phyloP scores from a whole-genome alignment of 1,140 invertebrate genomes.

The Polyergus mexicanus region DNA sequence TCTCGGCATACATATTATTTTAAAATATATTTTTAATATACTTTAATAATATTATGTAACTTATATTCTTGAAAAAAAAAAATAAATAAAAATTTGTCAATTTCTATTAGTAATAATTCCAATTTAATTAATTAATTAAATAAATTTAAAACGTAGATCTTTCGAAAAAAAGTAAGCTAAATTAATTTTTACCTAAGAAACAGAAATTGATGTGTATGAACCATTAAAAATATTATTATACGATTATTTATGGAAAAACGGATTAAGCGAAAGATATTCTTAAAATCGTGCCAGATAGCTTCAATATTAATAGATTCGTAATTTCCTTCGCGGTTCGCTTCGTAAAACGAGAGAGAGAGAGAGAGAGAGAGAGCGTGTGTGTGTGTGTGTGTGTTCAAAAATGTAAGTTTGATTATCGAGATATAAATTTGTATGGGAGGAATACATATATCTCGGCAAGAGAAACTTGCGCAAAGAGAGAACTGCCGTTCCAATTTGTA shows the following conservation, averaged over 20 bases:
- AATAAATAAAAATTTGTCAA: background rate
- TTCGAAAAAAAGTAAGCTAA: no score
- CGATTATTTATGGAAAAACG: background rate
- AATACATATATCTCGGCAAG: background rate
- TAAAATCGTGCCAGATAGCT: background rate
- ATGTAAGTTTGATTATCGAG: constrained; percentile 52
- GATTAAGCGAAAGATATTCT: background rate
- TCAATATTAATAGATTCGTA: background rate
- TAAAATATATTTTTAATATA: no score
- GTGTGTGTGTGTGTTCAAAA: background rate
- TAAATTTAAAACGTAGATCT: no score
- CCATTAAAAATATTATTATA: background rate
- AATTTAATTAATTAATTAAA: no score
- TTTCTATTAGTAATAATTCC: no score
- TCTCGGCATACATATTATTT: no score
- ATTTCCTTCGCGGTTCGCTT: background rate
- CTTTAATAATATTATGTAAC: no score
- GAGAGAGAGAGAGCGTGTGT: no score
- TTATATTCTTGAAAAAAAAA: background rate
- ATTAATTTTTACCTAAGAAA: no score
- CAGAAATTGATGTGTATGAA: no score
- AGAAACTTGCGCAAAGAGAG: constrained; percentile 20
- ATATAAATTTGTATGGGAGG: constrained; percentile 33
- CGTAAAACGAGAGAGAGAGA: background rate
- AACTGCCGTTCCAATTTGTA: constrained; percentile 50